Percentiles rank a stretch among this genome's conserved stretches.
Conservation (phyloP, 2,888 invertebrate species). For the Carpatolechia fugitivella region DNA sequence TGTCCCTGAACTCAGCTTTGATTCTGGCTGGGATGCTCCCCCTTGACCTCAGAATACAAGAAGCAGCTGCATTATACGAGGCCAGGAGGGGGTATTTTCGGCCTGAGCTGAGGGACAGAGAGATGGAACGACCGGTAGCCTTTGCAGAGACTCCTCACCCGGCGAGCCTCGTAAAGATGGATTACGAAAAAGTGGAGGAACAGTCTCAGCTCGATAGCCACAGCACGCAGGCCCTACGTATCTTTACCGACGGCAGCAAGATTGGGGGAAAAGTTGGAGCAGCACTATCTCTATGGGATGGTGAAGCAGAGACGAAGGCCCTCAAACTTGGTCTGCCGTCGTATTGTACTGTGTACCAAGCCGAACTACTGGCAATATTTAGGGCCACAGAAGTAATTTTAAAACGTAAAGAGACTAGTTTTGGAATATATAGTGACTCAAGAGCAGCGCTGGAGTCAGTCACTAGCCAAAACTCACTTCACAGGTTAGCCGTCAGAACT, state of each 20-base stretch:
- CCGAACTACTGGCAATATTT: background rate
- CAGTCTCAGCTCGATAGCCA: no score
- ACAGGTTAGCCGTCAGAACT: background rate
- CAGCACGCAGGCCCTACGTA: background rate
- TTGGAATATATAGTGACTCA: background rate
- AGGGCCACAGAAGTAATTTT: background rate
- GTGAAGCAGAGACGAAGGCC: background rate
- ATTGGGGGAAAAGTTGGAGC: background rate
- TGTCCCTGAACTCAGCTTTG: constrained; percentile 10
- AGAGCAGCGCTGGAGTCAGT: background rate
- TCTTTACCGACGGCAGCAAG: background rate
- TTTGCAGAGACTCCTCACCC: background rate
- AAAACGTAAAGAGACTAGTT: background rate
- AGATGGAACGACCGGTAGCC: background rate
- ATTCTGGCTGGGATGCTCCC: constrained; percentile 10
- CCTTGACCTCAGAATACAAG: constrained; percentile 6
- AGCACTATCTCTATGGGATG: background rate
- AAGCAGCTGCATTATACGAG: constrained; percentile 3
- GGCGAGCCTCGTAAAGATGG: background rate
- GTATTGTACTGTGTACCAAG: background rate
- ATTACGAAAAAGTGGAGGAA: no score
- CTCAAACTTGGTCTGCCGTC: background rate
- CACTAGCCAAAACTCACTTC: background rate
- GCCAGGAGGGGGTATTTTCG: background rate
- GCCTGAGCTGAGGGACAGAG: background rate